Percentiles rank a stretch among this genome's conserved stretches.
Evolutionary conservation across 2,113 vertebrate species (phyloP).

Genomic region (Pimephales promelas): DNA sequence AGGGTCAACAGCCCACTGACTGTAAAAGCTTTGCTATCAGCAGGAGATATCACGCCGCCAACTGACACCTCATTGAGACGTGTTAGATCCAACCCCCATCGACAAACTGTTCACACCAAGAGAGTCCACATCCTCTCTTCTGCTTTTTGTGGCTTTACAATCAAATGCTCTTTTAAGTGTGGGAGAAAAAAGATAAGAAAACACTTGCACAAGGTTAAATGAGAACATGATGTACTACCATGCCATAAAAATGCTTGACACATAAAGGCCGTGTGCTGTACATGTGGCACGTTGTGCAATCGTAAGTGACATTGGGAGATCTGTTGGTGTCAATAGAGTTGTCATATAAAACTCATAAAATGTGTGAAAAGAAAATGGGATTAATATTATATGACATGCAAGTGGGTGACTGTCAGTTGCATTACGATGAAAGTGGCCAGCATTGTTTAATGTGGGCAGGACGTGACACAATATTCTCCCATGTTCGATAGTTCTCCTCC

Average conservation of each 20-base stretch:
- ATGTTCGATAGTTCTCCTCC: neutral
- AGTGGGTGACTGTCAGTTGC: neutral
- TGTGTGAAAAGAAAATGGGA: neutral
- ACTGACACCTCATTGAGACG: slow-evolving; percentile 41
- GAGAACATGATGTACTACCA: slow-evolving; percentile 17
- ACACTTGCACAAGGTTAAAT: slow-evolving; percentile 31
- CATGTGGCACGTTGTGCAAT: neutral
- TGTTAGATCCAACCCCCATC: slow-evolving; percentile 34
- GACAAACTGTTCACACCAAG: slow-evolving; percentile 26
- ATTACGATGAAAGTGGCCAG: neutral
- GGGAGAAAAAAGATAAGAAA: slow-evolving; percentile 34
- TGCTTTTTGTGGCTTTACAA: slow-evolving; percentile 15
- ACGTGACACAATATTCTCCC: neutral
- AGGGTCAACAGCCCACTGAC: slow-evolving; percentile 36
- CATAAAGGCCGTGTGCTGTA: neutral
- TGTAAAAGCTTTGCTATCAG: slow-evolving; percentile 39
- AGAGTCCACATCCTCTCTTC: slow-evolving; percentile 19
- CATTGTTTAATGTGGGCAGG: neutral
- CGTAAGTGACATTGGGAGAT: neutral
- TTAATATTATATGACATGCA: neutral
- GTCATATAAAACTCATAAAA: neutral
- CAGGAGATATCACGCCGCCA: slow-evolving; percentile 31
- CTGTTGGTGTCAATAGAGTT: neutral
- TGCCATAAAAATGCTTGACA: neutral
- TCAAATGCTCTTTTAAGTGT: neutral